Conservation (phyloP, 2,888 invertebrate species). For the Mythimna vitellina region DNA sequence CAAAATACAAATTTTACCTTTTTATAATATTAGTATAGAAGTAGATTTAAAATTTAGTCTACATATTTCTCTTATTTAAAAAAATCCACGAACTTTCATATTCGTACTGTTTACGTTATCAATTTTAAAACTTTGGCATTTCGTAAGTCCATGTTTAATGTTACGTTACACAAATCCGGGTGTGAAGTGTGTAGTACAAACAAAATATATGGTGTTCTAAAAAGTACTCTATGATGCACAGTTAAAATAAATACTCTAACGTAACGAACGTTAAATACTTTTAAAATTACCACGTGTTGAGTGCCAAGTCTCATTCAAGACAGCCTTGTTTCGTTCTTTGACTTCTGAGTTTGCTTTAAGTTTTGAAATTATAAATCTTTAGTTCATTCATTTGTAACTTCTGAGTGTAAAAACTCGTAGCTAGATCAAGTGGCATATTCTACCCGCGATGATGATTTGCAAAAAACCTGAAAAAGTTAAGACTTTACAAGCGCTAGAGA, state of each 20-base stretch:
- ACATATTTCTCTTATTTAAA: slow-evolving; percentile 5
- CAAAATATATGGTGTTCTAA: slow-evolving; percentile 8
- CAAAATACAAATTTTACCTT: no score
- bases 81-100: slow-evolving; percentile 3
- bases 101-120: slow-evolving; percentile 28
- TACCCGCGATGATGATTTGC: no score
- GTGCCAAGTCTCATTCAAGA: background rate
- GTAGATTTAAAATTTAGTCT: no score
- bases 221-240: slow-evolving; percentile 50
- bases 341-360: no score
- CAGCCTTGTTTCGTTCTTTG: no score
- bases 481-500: no score
- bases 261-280: slow-evolving; percentile 43
- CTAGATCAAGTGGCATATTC: no score
- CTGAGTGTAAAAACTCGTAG: no score
- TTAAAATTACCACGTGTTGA: slow-evolving; percentile 38
- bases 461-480: no score
- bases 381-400: no score
- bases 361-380: no score
- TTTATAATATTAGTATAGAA: no score
- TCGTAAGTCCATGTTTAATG: slow-evolving; percentile 26
- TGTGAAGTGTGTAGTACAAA: slow-evolving; percentile 25
- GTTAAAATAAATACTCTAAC: slow-evolving; percentile 55
- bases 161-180: slow-evolving; percentile 38
- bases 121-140: slow-evolving; percentile 38